Conservation (phyloP, 2,888 invertebrate species). For the Eupithecia vulgata region DNA sequence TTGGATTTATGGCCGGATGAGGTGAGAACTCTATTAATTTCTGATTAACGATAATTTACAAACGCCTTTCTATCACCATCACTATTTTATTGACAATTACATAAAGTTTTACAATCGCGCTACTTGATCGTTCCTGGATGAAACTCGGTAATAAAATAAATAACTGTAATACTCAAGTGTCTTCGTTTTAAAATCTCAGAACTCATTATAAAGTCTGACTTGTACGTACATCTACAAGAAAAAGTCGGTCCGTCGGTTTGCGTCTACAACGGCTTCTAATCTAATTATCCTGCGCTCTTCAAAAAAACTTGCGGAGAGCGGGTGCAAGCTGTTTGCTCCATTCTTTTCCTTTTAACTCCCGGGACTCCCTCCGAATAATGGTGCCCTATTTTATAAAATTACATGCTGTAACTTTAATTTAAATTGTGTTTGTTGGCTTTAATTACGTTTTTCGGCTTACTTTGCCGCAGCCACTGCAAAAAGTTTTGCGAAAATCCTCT, state of each 20-base stretch:
- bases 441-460: slow-evolving; percentile 37
- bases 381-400: slow-evolving; percentile 53
- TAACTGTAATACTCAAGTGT: slow-evolving; percentile 6
- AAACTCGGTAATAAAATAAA: neutral
- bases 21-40: slow-evolving; percentile 49
- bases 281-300: slow-evolving; percentile 73
- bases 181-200: slow-evolving; percentile 28
- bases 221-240: slow-evolving; percentile 41
- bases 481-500: slow-evolving; percentile 1
- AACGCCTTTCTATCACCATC: slow-evolving; percentile 7
- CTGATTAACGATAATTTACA: slow-evolving; percentile 11
- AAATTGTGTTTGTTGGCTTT: slow-evolving; percentile 45
- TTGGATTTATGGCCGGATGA: slow-evolving; percentile 44
- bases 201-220: slow-evolving; percentile 46
- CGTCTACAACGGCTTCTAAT: slow-evolving; percentile 66
- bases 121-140: neutral
- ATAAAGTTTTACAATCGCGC: neutral
- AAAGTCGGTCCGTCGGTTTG: slow-evolving; percentile 49
- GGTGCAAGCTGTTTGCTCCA: slow-evolving; percentile 65
- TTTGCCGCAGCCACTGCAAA: slow-evolving; percentile 20
- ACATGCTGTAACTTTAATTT: slow-evolving; percentile 43
- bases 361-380: slow-evolving; percentile 53
- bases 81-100: slow-evolving; percentile 7
- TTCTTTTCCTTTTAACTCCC: slow-evolving; percentile 58
- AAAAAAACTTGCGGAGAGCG: slow-evolving; percentile 66